Evolutionary conservation across 1,140 invertebrate genomes (phyloP).

Genomic region (Drosophila arizonae): DNA sequence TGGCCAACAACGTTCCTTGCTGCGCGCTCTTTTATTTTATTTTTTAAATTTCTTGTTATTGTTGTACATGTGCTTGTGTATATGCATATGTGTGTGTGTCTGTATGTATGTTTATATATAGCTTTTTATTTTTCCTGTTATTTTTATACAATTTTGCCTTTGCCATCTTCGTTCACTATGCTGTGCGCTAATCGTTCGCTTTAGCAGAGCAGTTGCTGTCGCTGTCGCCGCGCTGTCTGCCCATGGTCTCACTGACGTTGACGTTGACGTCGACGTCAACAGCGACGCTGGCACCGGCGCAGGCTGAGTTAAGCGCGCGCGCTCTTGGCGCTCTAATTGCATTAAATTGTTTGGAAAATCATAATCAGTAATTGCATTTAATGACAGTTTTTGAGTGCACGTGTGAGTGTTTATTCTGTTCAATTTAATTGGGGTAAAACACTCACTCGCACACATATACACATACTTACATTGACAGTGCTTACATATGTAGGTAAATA

Average conservation of each 20-base stretch:
- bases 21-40: conserved; percentile 24
- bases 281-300: conserved; percentile 7
- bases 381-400: conserved; percentile 61
- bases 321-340: conserved; percentile 70
- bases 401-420: conserved; percentile 42
- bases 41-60: conserved; percentile 55
- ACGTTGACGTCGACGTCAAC: conserved; percentile 22
- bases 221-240: conserved; percentile 69
- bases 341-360: conserved; percentile 82
- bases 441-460: background rate
- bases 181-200: conserved; percentile 71
- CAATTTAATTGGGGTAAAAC: conserved; percentile 48
- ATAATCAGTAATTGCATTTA: conserved; percentile 79
- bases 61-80: conserved; percentile 22
- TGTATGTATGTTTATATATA: conserved; percentile 40
- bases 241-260: conserved; percentile 49
- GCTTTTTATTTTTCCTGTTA: conserved; percentile 49
- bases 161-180: conserved; percentile 31
- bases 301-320: conserved; percentile 35
- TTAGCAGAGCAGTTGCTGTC: conserved; percentile 59
- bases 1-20: conserved; percentile 28
- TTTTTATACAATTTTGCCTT: conserved; percentile 45
- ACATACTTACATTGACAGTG: background rate
- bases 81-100: conserved; percentile 28
- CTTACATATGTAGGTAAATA: conserved; percentile 12